Evolutionary conservation across 2,888 invertebrate genomes (phyloP).

Genomic region (Melieria omissa): DNA sequence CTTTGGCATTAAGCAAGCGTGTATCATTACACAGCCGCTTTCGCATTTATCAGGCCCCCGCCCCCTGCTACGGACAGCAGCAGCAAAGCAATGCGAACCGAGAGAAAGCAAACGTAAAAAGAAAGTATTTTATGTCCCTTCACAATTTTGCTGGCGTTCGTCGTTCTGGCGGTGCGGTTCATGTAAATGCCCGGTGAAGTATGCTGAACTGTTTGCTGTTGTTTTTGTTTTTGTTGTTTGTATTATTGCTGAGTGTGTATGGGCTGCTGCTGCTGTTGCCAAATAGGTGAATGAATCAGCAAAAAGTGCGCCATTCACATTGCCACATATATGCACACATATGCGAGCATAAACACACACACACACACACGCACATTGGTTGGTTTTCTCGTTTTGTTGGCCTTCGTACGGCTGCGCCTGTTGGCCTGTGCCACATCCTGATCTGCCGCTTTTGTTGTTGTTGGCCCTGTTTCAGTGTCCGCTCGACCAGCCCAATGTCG

Average conservation of each 20-base stretch:
- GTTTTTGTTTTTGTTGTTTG: not conserved
- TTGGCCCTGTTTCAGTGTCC: not conserved
- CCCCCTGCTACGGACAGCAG: not conserved
- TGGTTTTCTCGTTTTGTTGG: not conserved
- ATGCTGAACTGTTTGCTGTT: not conserved
- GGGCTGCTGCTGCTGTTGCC: constrained; percentile 20
- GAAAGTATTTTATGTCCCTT: constrained; percentile 26
- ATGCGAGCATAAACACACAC: not conserved
- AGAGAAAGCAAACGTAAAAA: not conserved
- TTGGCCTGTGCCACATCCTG: not conserved
- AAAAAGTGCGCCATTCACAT: constrained; percentile 8
- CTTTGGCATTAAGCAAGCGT: not conserved
- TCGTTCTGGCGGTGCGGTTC: no score
- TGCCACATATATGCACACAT: not conserved
- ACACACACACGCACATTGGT: constrained; percentile 1
- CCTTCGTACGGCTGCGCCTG: not conserved
- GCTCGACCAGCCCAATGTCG: not conserved
- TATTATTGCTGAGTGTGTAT: no score
- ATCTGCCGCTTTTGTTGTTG: constrained; percentile 3
- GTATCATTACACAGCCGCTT: constrained; percentile 20
- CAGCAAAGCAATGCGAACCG: not conserved
- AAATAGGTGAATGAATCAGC: constrained; percentile 47
- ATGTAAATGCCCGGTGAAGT: no score
- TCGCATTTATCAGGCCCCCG: constrained; percentile 1
- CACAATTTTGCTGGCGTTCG: not conserved